Base-by-base conservation (phyloP, 1,140 invertebrate genomes). In the Odontomachus brunneus region DNA sequence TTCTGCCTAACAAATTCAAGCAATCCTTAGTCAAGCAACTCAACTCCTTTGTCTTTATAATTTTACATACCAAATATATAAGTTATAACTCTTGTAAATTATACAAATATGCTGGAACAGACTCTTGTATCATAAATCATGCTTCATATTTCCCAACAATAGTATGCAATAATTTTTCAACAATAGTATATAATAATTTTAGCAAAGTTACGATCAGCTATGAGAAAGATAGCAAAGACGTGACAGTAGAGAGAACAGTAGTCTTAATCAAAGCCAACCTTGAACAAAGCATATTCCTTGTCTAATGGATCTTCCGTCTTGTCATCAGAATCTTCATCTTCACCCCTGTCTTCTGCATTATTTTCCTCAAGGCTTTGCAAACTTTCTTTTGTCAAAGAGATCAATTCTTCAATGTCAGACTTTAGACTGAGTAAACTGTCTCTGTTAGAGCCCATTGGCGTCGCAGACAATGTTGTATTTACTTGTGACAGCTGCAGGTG, bases 261-360 rank as follows among this genome's bases (percentile, higher is more conserved):
- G n/a, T 78, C 15, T 29, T 72, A 62, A 62, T 29, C 74, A 66
- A 71, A 11, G 29, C 49, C 72, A 48, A 96, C 96, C 94, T 96
- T 96, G 90, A 97, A 97, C 60, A 96, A 92, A 48, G 95, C 95
- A 94, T 97, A 96, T 94, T 97, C 96, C 87, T 96, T 95, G 84
- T 95, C 96, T 71, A 96, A 91, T 66, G 88, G 81, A 90, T 94
- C 89, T 44, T 92, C 90, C 22, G 90, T 72, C 9, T 88, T 72
- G 29, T 89, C 51, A 29, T 87, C 69, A 33, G 65, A 83, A 85
- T 82, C 65, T 33, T 88, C 65, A 11, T 71, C 17, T 55, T 85
- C 60, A 65, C 84, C 48, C 33, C 83, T 84, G 19, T 66, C 75
- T 0, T 24, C 71, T 82, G 51, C 66, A 15, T 81, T 44, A 69